Evolutionary conservation across 2,797 vertebrate genomes (phyloP), one percentile per base, ranked within the genome.

Genomic region (Erethizon dorsatum): DNA sequence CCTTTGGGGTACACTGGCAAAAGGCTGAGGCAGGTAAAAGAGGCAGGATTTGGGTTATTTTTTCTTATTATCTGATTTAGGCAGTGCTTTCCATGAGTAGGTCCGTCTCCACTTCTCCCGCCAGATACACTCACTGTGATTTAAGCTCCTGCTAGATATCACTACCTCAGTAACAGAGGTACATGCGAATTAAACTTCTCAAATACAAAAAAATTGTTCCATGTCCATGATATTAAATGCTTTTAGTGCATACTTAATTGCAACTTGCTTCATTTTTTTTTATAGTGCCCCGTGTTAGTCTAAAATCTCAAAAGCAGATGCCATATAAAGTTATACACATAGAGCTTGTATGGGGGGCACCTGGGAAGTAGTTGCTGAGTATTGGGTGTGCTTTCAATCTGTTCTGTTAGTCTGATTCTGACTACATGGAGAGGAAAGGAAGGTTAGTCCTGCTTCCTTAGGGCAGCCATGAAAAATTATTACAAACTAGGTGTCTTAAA

Each of bases 191-290:
- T 54, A 59, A 78, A 33, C 9, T 71, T 91, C 26, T 73, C 17
- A 71, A 59, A 22, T 79, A 14, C 5, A 47, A 17, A 82, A 41
- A 7, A 71, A 10, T 56, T 20, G 10, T 57, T 67, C 47, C 13
- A 31, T 33, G 63, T 67, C 37, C 8, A 56, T 59, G 5, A 17
- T 69, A 83, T 78, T 90, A 83, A 65, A 45, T 4, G 41, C 65
- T 41, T 89, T 73, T n/a, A 79, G 86, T 20, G 22, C 18, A 77
- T 2, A 45, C 5, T 69, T 80, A 52, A 75, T 24, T 50, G 47
- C 9, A 41, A 12, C 41, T 80, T 69, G 12, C 59, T 96, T 93
- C 20, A 26, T 88, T 88, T 93, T 94, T 94, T 41, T 95, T 1
- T 33, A 14, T 20, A 57, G 61, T 31, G 1, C 6, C 12, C 3